phyloP scores from a whole-genome alignment of 1,140 invertebrate genomes.

The Bathynomus jamesi region DNA sequence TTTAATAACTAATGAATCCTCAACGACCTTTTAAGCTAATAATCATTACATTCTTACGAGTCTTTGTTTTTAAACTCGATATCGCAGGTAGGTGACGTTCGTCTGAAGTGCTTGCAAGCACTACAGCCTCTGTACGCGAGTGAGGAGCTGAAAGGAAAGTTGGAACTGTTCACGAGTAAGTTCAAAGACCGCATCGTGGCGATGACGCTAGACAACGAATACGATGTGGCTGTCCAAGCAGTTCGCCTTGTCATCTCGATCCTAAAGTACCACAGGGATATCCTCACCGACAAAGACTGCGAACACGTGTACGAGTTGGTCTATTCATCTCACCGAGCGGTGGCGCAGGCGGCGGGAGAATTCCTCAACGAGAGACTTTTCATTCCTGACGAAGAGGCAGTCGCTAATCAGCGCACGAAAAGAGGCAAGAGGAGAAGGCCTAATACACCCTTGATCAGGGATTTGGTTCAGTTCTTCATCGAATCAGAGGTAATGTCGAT shows the following conservation, averaged over 20 bases:
- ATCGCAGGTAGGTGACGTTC: constrained; percentile 53
- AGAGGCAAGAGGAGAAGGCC: constrained; percentile 78
- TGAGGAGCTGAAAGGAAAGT: constrained; percentile 86
- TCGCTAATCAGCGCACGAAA: constrained; percentile 65
- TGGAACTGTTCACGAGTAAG: constrained; percentile 97
- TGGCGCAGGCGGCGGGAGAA: constrained; percentile 93
- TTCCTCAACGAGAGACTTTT: constrained; percentile 96
- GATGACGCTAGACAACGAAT: constrained; percentile 98
- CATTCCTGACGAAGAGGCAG: constrained; percentile 62
- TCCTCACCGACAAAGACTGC: constrained; percentile 94
- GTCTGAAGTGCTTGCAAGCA: constrained; percentile 61
- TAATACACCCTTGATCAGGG: constrained; percentile 87
- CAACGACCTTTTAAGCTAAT: too few relatives aligned
- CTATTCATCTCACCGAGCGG: constrained; percentile 89
- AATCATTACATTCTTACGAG: too few relatives aligned
- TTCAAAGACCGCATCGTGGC: constrained; percentile 98
- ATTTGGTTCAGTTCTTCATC: constrained; percentile 97
- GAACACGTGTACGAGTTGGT: constrained; percentile 99
- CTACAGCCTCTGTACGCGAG: constrained; percentile 91
- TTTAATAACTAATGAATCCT: too few relatives aligned
- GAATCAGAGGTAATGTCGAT: constrained; percentile 96
- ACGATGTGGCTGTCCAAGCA: constrained; percentile 95
- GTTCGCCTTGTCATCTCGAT: constrained; percentile 92
- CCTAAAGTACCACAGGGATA: constrained; percentile 86
- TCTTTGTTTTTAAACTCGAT: too few relatives aligned